A percentile compares a stretch with the other conserved stretches of the same genome.
These are phyloP conservation scores for Dryoscopus gambensis DNA, from an alignment of 2,113 vertebrate species.

Conservation along the genomic window DNA sequence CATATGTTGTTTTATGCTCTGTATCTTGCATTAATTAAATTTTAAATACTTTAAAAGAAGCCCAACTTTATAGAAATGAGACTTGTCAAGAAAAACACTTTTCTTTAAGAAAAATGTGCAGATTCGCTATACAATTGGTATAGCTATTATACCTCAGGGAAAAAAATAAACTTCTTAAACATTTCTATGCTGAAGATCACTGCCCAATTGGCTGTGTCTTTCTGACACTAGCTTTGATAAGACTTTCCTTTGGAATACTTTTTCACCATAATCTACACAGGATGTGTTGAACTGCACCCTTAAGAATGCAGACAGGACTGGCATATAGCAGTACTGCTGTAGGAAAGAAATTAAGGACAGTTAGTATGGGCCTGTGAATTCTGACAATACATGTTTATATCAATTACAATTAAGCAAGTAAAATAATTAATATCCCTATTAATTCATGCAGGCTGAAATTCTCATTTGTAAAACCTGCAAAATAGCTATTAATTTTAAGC, in stretches of 20 bases:
- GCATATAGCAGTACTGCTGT: slow-evolving; percentile 99
- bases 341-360: slow-evolving; percentile 99
- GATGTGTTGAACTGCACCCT: slow-evolving; percentile 99
- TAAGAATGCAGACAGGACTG: slow-evolving; percentile 99
- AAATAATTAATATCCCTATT: slow-evolving; percentile 84
- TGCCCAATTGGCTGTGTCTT: slow-evolving; percentile 85
- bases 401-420: slow-evolving; percentile 95
- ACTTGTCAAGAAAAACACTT: slow-evolving; percentile 67
- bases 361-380: slow-evolving; percentile 99
- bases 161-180: slow-evolving; percentile 70
- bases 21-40: slow-evolving; percentile 53
- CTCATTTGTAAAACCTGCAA: slow-evolving; percentile 78
- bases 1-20: slow-evolving; percentile 72
- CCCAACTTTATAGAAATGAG: slow-evolving; percentile 69
- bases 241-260: slow-evolving; percentile 90
- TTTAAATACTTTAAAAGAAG: slow-evolving; percentile 74
- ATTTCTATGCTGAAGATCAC: slow-evolving; percentile 81
- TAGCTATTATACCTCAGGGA: slow-evolving; percentile 67
- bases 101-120: slow-evolving; percentile 68
- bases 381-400: slow-evolving; percentile 94
- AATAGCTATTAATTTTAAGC: slow-evolving; percentile 69
- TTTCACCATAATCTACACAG: slow-evolving; percentile 99
- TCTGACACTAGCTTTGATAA: slow-evolving; percentile 86
- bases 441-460: slow-evolving; percentile 92
- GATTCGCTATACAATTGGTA: slow-evolving; percentile 72